These are phyloP conservation scores for Sciurus niger DNA, from an alignment of 2,113 vertebrate species.

Conservation along the genomic window DNA sequence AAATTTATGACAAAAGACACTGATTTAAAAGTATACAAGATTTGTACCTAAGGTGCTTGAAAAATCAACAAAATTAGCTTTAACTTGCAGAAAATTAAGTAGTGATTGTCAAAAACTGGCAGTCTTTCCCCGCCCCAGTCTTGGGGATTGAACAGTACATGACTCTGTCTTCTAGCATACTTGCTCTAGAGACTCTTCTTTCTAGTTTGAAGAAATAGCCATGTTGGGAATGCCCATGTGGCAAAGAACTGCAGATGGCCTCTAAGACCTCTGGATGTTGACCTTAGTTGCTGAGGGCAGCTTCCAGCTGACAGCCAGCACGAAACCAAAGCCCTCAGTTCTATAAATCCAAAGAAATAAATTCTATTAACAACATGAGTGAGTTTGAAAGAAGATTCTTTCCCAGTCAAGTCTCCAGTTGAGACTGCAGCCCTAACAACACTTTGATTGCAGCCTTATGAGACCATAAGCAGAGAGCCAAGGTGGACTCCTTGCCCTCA, in stretches of 20 bases:
- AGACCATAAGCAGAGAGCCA: constrained; percentile 21
- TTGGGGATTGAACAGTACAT: neutral
- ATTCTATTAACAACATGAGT: constrained; percentile 26
- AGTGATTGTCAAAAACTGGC: neutral
- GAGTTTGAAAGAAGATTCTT: neutral
- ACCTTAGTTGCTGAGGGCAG: neutral
- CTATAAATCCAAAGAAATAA: neutral
- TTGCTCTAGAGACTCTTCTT: neutral
- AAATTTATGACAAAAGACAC: constrained; percentile 51
- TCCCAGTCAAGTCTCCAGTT: constrained; percentile 14
- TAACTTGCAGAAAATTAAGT: constrained; percentile 64
- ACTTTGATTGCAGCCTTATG: neutral
- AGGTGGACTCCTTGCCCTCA: neutral
- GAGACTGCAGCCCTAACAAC: neutral
- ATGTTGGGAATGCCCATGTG: neutral
- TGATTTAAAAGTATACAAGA: constrained; percentile 58
- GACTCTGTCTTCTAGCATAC: neutral
- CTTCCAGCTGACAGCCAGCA: constrained; percentile 27
- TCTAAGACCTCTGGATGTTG: neutral
- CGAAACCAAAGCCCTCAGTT: neutral
- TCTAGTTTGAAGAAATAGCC: neutral
- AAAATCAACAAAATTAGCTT: constrained; percentile 63
- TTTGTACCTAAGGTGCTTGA: neutral
- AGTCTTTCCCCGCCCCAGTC: neutral
- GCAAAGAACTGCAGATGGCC: neutral